Base-by-base conservation (phyloP, 1,140 invertebrate genomes). In the Parasteatoda tepidariorum region DNA sequence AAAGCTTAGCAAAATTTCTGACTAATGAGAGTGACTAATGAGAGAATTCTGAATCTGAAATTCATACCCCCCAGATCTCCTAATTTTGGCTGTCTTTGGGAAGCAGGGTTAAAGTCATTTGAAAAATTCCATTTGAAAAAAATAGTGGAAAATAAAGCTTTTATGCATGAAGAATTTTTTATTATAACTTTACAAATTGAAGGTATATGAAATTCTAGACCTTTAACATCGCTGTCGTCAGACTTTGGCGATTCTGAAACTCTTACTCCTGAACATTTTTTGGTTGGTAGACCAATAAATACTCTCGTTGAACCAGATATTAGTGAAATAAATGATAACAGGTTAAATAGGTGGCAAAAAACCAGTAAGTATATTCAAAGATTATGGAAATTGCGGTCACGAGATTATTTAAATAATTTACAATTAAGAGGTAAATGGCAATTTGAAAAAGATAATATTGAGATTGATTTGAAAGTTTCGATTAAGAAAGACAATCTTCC, bases 121-220 rank as follows among this genome's bases (percentile, higher is more conserved):
- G n/a, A n/a, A n/a, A 61, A 74, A 41, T 74, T 24, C 33, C 31
- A 34, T 38, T 54, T 74, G 11, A 38, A 26, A 6, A 33, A 2
- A 26, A 48, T 74, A 4, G 15, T 41, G 11, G 28, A 26, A 28
- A 22, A 41, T 18, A 5, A 13, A 2, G 61, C 26, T 13, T 26
- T 74, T 4, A 74, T 33, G 15, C 61, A 34, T 15, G 71, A 74
- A n/a, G 55, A 74, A 13, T 74, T 61, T 15, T 3, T 59, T 0
- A 74, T 31, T 2, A 28, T 61, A 3, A n/a, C 0, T 2, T 26
- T 41, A 0, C 31, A 61, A 62, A 62, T 61, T 26, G 55, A 73
- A 33, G 55, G 70, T n/a, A n/a, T n/a, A n/a, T n/a, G n/a, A n/a
- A 59, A 34, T 73, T 73, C 41, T 13, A 26, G 61, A 31, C 61